Percentiles rank a stretch among this genome's conserved stretches.
Conservation (phyloP, 2,113 vertebrate genomes). For the Psittacara wagleri region DNA sequence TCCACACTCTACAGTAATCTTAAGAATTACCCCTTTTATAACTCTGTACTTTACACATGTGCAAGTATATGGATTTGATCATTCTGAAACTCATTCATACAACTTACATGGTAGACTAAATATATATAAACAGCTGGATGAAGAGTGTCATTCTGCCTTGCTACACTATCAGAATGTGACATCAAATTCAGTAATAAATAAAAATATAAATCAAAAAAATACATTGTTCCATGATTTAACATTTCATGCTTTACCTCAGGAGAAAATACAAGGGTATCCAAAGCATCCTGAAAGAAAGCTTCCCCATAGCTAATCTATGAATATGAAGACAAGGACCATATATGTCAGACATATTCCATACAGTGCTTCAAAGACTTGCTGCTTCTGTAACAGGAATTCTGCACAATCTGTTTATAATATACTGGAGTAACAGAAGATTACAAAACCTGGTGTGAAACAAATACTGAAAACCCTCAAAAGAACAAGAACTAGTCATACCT, state of each 20-base stretch:
- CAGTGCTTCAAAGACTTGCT: neutral
- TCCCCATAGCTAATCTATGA: neutral
- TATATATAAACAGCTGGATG: neutral
- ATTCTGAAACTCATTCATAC: constrained; percentile 7
- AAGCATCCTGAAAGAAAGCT: constrained; percentile 34
- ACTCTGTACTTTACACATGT: neutral
- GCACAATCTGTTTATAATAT: neutral
- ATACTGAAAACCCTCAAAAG: constrained; percentile 22
- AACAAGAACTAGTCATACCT: constrained; percentile 16
- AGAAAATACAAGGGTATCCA: neutral
- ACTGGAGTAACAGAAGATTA: neutral
- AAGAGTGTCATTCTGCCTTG: constrained; percentile 1
- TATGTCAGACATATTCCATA: neutral
- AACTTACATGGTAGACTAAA: neutral
- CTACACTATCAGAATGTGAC: neutral
- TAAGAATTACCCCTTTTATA: constrained; percentile 2
- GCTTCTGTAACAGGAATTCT: constrained; percentile 6
- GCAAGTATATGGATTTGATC: neutral
- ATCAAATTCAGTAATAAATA: constrained; percentile 48
- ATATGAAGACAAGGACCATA: constrained; percentile 18
- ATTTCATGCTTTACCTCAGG: neutral
- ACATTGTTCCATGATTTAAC: neutral
- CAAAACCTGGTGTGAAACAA: constrained; percentile 27
- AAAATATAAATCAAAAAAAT: constrained; percentile 38
- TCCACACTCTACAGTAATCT: neutral